These are phyloP conservation scores for Sinocyclocheilus anshuiensis DNA, from an alignment of 2,113 vertebrate genomes.

Conservation along the genomic window DNA sequence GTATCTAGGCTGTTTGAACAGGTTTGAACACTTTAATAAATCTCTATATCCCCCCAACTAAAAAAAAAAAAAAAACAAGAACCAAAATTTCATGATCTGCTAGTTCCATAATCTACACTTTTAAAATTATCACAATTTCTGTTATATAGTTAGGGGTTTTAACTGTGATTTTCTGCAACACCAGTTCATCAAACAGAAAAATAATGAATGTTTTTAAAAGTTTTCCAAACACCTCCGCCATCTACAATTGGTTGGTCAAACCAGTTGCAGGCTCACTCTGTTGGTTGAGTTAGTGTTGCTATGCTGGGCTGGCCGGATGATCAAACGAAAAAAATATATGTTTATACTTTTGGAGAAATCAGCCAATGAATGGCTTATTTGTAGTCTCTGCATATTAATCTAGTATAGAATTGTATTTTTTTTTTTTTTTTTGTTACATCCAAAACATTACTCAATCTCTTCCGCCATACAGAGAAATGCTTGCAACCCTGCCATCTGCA, in stretches of 20 bases:
- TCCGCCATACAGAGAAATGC: neutral
- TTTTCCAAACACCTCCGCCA: neutral
- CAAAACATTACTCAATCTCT: neutral
- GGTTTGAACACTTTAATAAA: conserved; percentile 35
- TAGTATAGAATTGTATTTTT: too few species aligned
- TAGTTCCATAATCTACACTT: neutral
- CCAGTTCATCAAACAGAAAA: neutral
- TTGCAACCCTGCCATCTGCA: neutral
- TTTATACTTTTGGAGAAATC: too few species aligned
- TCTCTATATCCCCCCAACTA: neutral
- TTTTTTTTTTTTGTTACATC: neutral
- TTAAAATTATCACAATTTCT: neutral
- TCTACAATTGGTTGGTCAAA: neutral
- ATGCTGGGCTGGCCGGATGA: neutral
- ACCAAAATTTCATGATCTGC: neutral
- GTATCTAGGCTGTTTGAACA: conserved; percentile 36
- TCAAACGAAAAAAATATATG: neutral
- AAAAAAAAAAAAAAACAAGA: neutral
- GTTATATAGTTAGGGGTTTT: neutral
- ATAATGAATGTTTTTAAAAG: conserved; percentile 1
- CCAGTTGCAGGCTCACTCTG: neutral
- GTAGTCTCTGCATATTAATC: neutral
- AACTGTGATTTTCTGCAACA: neutral
- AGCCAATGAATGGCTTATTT: neutral
- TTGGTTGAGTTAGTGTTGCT: conserved; percentile 5